Evolutionary conservation across 2,113 vertebrate genomes (phyloP).

Genomic region (Corynorhinus townsendii): DNA sequence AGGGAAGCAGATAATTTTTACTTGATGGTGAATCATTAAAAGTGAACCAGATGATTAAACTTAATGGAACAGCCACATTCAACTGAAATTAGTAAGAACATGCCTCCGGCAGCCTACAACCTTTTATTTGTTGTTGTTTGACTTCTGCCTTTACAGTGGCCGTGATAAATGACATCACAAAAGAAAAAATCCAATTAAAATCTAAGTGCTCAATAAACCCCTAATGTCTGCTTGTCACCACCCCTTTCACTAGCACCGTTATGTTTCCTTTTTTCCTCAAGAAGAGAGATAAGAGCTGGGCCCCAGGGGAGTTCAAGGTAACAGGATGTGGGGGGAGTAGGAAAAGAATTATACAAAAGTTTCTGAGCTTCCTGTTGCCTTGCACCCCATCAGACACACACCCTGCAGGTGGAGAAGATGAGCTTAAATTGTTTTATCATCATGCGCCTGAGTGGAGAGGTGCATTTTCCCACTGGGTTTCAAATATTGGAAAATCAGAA

Average conservation of each 20-base stretch:
- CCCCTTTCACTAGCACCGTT: background rate
- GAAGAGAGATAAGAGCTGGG: constrained; percentile 1
- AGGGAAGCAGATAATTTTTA: constrained; percentile 57
- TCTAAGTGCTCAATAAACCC: constrained; percentile 70
- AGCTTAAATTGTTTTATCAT: constrained; percentile 37
- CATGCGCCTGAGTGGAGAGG: constrained; percentile 5
- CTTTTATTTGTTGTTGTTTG: constrained; percentile 76
- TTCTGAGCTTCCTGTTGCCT: background rate
- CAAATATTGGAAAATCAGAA: constrained; percentile 67
- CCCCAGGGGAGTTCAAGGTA: background rate
- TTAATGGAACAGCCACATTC: constrained; percentile 75
- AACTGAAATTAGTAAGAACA: constrained; percentile 76
- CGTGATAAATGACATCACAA: constrained; percentile 72
- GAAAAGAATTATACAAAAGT: background rate
- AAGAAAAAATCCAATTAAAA: constrained; percentile 74
- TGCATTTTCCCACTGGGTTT: constrained; percentile 41
- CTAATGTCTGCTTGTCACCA: constrained; percentile 55
- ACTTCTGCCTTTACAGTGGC: constrained; percentile 69
- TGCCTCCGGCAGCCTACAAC: constrained; percentile 73
- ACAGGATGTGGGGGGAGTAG: background rate
- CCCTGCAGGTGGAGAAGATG: background rate
- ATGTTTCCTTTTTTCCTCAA: constrained; percentile 21
- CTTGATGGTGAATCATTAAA: constrained; percentile 71
- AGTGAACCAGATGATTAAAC: constrained; percentile 75
- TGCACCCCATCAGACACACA: background rate